Conservation (phyloP, 1,140 invertebrate genomes). For the Drosophila auraria region DNA sequence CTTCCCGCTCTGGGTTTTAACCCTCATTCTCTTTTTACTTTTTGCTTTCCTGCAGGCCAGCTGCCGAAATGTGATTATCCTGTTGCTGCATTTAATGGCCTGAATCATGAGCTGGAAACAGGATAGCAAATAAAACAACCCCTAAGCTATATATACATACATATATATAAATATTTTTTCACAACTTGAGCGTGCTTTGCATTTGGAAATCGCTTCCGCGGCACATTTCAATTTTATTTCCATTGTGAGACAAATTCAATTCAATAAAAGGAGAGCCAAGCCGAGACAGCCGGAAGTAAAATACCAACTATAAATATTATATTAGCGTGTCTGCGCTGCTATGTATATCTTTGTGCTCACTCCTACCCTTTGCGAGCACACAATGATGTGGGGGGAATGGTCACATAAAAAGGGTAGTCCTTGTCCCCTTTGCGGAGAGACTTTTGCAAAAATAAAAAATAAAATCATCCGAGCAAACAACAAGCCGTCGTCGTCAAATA, state of each 20-base stretch:
- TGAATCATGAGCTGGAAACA: conserved; percentile 16
- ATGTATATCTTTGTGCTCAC: background rate
- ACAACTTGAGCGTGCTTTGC: conserved; percentile 35
- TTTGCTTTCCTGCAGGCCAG: conserved; percentile 9
- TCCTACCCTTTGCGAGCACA: conserved; percentile 25
- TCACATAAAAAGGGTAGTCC: conserved; percentile 70
- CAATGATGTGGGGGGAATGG: conserved; percentile 41
- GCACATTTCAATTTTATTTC: conserved; percentile 60
- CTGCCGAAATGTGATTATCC: conserved; percentile 62
- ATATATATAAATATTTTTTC: conserved; percentile 1
- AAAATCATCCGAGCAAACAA: conserved; percentile 25
- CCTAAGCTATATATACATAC: conserved; percentile 3
- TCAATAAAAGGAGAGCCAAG: conserved; percentile 55
- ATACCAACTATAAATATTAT: conserved; percentile 80
- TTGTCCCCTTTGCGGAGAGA: conserved; percentile 50
- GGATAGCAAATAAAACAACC: conserved; percentile 30
- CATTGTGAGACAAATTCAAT: conserved; percentile 60
- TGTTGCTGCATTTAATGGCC: conserved; percentile 66
- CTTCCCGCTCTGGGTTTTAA: conserved; percentile 18
- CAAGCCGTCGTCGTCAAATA: conserved; percentile 40
- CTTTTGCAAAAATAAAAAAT: conserved; percentile 38
- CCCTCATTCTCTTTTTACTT: conserved; percentile 7
- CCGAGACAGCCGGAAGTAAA: conserved; percentile 67
- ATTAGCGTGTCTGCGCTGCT: conserved; percentile 55
- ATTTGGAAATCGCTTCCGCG: conserved; percentile 54